Conservation (phyloP, 1,140 invertebrate genomes). For the Laodelphax striatellus region DNA sequence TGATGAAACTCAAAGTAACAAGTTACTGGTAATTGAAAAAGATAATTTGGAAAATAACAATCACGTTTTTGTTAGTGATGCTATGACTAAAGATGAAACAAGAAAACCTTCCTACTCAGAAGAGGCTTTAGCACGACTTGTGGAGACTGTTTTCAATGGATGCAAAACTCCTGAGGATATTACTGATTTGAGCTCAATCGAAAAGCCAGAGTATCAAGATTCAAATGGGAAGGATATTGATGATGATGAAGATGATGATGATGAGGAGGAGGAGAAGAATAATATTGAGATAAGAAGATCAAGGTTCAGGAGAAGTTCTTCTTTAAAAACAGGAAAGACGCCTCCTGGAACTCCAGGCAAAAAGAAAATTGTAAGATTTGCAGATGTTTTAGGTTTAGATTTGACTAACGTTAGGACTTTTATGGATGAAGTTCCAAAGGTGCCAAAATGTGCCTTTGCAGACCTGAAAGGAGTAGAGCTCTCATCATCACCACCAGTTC, state of each 20-base stretch:
- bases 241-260: not conserved
- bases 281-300: constrained; percentile 6
- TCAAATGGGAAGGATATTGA: not conserved
- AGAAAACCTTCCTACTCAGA: too few species aligned
- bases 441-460: constrained; percentile 74
- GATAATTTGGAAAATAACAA: too few species aligned
- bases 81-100: too few species aligned
- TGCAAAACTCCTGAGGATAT: too few species aligned
- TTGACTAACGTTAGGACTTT: constrained; percentile 82
- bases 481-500: constrained; percentile 9
- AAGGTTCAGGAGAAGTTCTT: constrained; percentile 54
- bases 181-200: too few species aligned
- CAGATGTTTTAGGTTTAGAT: constrained; percentile 86
- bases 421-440: constrained; percentile 75
- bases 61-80: too few species aligned
- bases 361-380: constrained; percentile 92
- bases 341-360: constrained; percentile 76
- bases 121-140: too few species aligned
- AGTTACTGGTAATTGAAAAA: too few species aligned
- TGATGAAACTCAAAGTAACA: too few species aligned
- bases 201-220: too few species aligned
- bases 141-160: too few species aligned
- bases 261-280: constrained; percentile 2
- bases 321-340: constrained; percentile 81
- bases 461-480: constrained; percentile 48